Base-by-base conservation (phyloP, 2,113 vertebrate species). In the Malurus cyaneus region DNA sequence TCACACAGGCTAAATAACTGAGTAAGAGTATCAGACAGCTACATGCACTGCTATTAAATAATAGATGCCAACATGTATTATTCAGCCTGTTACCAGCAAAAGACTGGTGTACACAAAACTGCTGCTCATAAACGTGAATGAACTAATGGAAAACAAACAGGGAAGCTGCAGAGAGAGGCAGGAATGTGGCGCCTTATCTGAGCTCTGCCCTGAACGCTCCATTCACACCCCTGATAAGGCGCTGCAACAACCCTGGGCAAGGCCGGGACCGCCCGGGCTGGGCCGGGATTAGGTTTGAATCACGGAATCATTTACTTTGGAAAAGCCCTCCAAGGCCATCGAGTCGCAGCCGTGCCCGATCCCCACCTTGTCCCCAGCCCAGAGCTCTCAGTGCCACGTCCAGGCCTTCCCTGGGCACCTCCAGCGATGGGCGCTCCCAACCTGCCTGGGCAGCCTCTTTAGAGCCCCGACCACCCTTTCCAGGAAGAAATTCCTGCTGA, bases 91-190 rank as follows among this genome's bases (percentile, higher is more conserved):
- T 29, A 31, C 11, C 60, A 11, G 19, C 7, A 21, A 19, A 23
- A 1, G 2, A 3, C 12, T 7, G 12, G 2, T 1, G 14, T 24
- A 12, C 3, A 11, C n/a, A 6, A 24, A 12, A 12, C 6, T 1
- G 13, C 32, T 1, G 2, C 26, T 50, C 36, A 21, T 4, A 50
- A 71, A 41, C 1, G 14, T 0, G 29, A 34, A 62, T 0, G 49
- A 34, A 25, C 41, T 0, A 2, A 25, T 0, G 8, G 39, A 5
- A 49, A 39, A 32, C 32, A 11, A 24, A 4, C 39, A 11, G 29
- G 39, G 20, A n/a, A 59, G 5, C 6, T 13, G 52, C 42, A 5
- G 8, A 39, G 26, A 50, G 25, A 26, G 19, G 19, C 21, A 32
- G 86, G 60, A 81, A 52, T 18, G 69, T 0, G 32, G 60, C n/a